Evolutionary conservation across 2,113 vertebrate species (phyloP).

Genomic region (Microcebus jonahi): DNA sequence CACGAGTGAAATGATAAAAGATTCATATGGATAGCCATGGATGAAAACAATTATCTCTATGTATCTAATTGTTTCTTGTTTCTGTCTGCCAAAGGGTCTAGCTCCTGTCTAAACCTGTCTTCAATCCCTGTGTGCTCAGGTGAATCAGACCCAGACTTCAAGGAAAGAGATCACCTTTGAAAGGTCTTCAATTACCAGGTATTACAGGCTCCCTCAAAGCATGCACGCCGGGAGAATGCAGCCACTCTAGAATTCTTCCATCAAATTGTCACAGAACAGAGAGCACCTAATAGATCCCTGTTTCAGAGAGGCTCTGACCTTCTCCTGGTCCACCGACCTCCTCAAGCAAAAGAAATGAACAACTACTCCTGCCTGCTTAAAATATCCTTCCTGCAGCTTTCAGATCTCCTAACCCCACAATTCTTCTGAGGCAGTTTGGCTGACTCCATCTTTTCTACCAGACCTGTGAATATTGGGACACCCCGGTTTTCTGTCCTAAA

Average conservation of each 20-base stretch:
- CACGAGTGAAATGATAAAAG: background rate
- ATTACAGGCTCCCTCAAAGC: too few species aligned
- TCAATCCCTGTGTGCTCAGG: background rate
- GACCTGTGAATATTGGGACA: background rate
- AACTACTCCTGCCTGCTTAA: background rate
- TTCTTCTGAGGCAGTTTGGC: background rate
- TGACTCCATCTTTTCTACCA: background rate
- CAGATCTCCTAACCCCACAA: background rate
- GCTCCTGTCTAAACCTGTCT: background rate
- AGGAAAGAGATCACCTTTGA: background rate
- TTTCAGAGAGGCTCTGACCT: background rate
- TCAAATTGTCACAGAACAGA: background rate
- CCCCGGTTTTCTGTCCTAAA: background rate
- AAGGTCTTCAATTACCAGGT: background rate
- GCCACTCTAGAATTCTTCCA: too few species aligned
- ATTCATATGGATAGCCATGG: background rate
- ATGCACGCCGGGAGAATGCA: fast-evolving
- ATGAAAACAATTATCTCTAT: too few species aligned
- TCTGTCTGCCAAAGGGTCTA: background rate
- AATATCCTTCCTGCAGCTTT: background rate
- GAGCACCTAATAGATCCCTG: too few species aligned
- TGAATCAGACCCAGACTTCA: background rate
- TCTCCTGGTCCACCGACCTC: background rate
- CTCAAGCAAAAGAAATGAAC: background rate
- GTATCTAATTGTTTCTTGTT: background rate